Evolutionary conservation across 2,113 vertebrate genomes (phyloP).

Genomic region (Chaenocephalus aceratus): DNA sequence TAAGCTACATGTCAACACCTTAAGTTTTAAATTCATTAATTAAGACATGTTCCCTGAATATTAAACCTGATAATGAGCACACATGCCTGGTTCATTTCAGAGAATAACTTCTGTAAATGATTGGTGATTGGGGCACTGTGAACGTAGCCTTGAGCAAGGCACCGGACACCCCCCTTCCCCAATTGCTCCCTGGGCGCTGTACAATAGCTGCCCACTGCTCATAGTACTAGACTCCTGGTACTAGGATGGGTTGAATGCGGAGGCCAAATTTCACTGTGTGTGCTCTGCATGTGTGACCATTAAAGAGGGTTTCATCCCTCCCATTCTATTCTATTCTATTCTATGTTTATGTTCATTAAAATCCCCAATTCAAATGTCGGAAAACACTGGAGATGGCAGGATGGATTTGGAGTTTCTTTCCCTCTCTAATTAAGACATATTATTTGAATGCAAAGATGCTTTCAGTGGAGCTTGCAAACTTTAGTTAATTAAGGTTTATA

Average conservation of each 20-base stretch:
- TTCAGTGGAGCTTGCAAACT: slow-evolving; percentile 25
- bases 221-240: no score
- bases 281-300: no score
- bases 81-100: slow-evolving; percentile 10
- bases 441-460: slow-evolving; percentile 27
- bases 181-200: no score
- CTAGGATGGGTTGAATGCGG: no score
- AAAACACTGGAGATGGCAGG: slow-evolving; percentile 27
- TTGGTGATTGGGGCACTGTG: slow-evolving; percentile 19
- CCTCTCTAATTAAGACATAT: slow-evolving; percentile 22
- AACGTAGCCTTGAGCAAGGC: no score
- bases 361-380: slow-evolving; percentile 37
- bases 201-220: no score
- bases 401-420: slow-evolving; percentile 31
- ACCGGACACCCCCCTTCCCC: no score
- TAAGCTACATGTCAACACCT: slow-evolving; percentile 42
- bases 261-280: no score
- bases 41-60: slow-evolving; percentile 32
- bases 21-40: slow-evolving; percentile 35
- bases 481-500: slow-evolving; percentile 50
- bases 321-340: no score
- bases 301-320: no score
- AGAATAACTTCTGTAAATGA: slow-evolving; percentile 26
- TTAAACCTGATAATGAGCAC: slow-evolving; percentile 36
- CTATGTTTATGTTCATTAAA: slow-evolving; percentile 46